Evolutionary conservation across 2,797 vertebrate species (phyloP), one percentile per base, ranked within the genome.

Genomic region (Myripristis murdjan): DNA sequence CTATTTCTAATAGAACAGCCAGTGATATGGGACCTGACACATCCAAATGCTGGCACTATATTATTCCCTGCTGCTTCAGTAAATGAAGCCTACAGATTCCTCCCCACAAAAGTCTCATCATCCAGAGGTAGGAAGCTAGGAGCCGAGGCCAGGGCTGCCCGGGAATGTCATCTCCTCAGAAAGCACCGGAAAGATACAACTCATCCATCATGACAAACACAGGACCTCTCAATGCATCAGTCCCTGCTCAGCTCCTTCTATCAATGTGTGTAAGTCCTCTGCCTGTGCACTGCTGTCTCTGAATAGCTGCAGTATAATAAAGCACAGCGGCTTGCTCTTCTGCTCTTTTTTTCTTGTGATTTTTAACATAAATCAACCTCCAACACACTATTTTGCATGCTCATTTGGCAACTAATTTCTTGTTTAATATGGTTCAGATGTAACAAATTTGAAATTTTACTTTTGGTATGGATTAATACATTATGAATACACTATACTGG

Each of bases 301-400:
- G 86, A 92, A 85, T 91, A 92, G 92, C 92, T 93, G 89, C 81
- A 82, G 77, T 86, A 85, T 89, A 80, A 93, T 93, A 93, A 89
- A 84, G 83, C 79, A 60, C 48, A 44, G 23, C 65, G 55, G 55
- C 49, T 69, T 43, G 6, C 39, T 15, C 39, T 4, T 35, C 33
- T 52, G 48, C 59, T 78, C 20, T 16, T 7, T 41, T 37, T 46
- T 61, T 43, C 57, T 71, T 54, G 48, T 70, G 64, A 60, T 51
- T 41, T 52, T 66, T 64, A 24, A 75, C 65, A 54, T 63, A 70
- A 82, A 79, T 83, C 67, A 65, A 44, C 33, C 31, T 64, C 23
- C 44, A 82, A 77, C 55, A 41, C 14, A 15, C 39, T 23, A 20
- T 2, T 62, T 41, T 51, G 7, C 10, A n/a, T 55, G 16, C 15